Evolutionary conservation across 2,888 invertebrate genomes (phyloP), one percentile per base, ranked within the genome.

Genomic region (Xestia c-nigrum): DNA sequence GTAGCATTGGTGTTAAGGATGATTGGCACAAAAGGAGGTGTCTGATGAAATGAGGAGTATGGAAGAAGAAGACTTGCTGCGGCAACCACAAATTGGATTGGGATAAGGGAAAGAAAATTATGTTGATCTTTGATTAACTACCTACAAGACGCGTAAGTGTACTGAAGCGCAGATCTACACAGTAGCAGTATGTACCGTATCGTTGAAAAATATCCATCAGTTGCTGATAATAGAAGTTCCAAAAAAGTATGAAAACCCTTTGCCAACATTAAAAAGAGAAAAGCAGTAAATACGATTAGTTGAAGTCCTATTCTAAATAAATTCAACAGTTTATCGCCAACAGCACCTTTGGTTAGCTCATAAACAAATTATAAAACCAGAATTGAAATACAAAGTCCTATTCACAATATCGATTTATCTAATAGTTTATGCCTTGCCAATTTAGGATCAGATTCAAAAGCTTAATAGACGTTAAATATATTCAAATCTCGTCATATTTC

Each of bases 351-450:
- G 10, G 12, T 19, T 63, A 6, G 46, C 40, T 67, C 74, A 55
- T 81, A 81, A 81, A 81, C 83, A 77, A 80, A 77, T 83, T 67
- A 57, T 77, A 47, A 77, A 81, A 80, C 70, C 57, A 16, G 77
- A 50, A 76, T 80, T 65, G 69, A 78, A 86, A 74, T 79, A 72
- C 71, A 68, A 86, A 87, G 19, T 80, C 1, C 61, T 66, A 76
- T 69, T 80, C 50, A 69, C 55, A 83, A 70, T 63, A 71, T 67
- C 72, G 43, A 57, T 63, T 71, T 75, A 80, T 74, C 57, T 90
- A 50, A 47, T 47, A 64, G 40, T 72, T 72, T 68, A 71, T 79
- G 61, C 10, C 47, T 47, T 66, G 46, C 78, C 55, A 55, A 69
- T 69, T 78, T 78, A 59, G 65, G 77, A 80, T 78, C 74, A 68